A percentile compares a stretch with the other conserved stretches of the same genome.
Conservation (phyloP, 2,113 vertebrate genomes). For the Caretta caretta region DNA sequence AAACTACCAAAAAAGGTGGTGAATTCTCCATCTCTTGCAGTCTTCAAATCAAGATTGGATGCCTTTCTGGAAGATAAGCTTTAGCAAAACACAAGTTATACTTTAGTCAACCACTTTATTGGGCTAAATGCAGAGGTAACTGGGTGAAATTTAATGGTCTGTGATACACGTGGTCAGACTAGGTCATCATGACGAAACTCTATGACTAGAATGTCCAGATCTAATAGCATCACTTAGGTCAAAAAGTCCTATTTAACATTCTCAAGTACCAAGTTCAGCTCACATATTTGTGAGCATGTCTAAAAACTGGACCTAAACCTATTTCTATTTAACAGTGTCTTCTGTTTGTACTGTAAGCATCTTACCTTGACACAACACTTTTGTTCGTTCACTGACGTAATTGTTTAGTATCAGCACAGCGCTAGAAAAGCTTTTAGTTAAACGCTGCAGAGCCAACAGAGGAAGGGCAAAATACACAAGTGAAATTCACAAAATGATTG, state of each 20-base stretch:
- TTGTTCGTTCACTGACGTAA: slow-evolving; percentile 39
- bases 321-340: slow-evolving; percentile 19
- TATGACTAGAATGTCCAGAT: too few relatives aligned
- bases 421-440: slow-evolving; percentile 25
- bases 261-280: background rate
- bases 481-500: background rate
- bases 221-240: too few relatives aligned
- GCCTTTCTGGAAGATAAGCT: background rate
- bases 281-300: background rate
- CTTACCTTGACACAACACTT: slow-evolving; percentile 41
- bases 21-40: background rate
- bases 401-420: background rate
- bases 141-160: too few relatives aligned
- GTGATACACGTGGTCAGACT: too few relatives aligned
- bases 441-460: slow-evolving; percentile 35
- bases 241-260: background rate
- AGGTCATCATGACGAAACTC: too few relatives aligned
- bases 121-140: too few relatives aligned
- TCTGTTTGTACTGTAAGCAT: slow-evolving; percentile 42
- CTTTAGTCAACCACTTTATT: background rate
- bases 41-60: background rate
- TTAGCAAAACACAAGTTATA: background rate
- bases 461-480: background rate
- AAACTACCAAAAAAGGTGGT: background rate
- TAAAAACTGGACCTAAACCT: slow-evolving; percentile 2